These are phyloP conservation scores for Hypercompe scribonia DNA, from an alignment of 2,888 invertebrate species.

Conservation along the genomic window DNA sequence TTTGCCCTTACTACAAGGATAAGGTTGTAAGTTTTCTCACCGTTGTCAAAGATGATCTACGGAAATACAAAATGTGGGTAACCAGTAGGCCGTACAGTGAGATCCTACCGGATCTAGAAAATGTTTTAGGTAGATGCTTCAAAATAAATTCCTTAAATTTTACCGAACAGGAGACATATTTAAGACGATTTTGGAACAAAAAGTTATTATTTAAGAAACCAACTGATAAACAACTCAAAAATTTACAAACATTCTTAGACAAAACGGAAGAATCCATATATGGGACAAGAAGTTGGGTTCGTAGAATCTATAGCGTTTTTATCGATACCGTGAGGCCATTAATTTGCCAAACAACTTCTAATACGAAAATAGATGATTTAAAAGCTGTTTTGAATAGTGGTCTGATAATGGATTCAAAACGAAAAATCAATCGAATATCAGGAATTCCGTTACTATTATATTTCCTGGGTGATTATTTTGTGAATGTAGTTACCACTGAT, in stretches of 20 bases:
- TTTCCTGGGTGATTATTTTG: conserved; percentile 32
- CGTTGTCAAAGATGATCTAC: conserved; percentile 2
- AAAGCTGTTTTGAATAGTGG: neutral
- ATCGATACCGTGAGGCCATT: neutral
- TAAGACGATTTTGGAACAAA: conserved; percentile 24
- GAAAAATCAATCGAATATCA: neutral
- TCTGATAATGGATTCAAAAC: neutral
- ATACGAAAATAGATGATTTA: neutral
- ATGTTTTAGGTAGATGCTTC: conserved; percentile 24
- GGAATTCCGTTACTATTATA: conserved; percentile 29
- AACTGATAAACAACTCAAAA: conserved; percentile 23
- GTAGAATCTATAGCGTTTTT: conserved; percentile 11
- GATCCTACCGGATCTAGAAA: conserved; percentile 26
- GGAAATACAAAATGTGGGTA: conserved; percentile 27
- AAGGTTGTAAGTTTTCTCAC: conserved; percentile 11
- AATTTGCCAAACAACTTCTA: neutral
- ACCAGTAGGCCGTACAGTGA: conserved; percentile 40
- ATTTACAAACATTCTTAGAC: conserved; percentile 11
- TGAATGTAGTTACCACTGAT: conserved; percentile 19
- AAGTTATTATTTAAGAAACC: conserved; percentile 24
- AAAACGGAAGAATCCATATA: neutral
- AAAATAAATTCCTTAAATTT: conserved; percentile 21
- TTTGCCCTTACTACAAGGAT: conserved; percentile 18
- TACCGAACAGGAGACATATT: conserved; percentile 24
- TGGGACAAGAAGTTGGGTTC: neutral